Percentiles rank a stretch among this genome's conserved stretches.
Evolutionary conservation across 2,797 vertebrate genomes (phyloP).

Genomic region (Xenopus petersii): DNA sequence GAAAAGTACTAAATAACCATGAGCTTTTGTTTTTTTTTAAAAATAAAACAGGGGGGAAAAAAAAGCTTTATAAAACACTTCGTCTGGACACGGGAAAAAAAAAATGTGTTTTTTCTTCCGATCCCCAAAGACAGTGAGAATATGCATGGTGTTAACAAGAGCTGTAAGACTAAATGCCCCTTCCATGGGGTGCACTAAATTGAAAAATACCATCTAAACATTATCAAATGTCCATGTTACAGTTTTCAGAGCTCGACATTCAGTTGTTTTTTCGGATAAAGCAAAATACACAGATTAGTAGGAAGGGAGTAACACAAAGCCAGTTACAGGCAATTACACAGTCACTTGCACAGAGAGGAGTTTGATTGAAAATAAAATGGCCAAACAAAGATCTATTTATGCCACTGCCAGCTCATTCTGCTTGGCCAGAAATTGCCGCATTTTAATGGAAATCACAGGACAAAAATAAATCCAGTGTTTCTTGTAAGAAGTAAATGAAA

Average conservation of each 20-base stretch:
- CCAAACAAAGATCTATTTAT: slow-evolving; percentile 10
- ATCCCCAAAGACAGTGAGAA: slow-evolving; percentile 53
- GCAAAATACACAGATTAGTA: slow-evolving; percentile 55
- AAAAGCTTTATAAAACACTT: slow-evolving; percentile 53
- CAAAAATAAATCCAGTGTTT: slow-evolving; percentile 1
- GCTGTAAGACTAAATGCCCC: slow-evolving; percentile 51
- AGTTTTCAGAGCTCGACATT: slow-evolving; percentile 57
- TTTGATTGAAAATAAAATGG: not conserved
- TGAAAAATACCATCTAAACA: slow-evolving; percentile 53
- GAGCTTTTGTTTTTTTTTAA: slow-evolving; percentile 56
- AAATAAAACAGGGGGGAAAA: slow-evolving; percentile 60
- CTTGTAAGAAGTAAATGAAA: slow-evolving; percentile 18
- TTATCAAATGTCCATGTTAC: slow-evolving; percentile 55
- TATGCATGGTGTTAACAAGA: slow-evolving; percentile 52
- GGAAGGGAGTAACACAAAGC: slow-evolving; percentile 34
- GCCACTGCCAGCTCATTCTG: slow-evolving; percentile 12
- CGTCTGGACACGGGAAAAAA: slow-evolving; percentile 48
- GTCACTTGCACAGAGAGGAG: slow-evolving; percentile 20
- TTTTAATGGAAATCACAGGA: slow-evolving; percentile 6
- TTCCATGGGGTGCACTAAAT: slow-evolving; percentile 42
- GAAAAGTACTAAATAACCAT: slow-evolving; percentile 69
- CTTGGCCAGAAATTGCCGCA: slow-evolving; percentile 12
- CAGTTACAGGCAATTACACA: slow-evolving; percentile 29
- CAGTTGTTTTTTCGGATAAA: slow-evolving; percentile 49
- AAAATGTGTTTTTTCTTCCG: slow-evolving; percentile 43